Evolutionary conservation across 92 coral and sea anemone species (phyloP), one percentile per base, ranked within the genome.

Genomic region (Virgularia gustaviana): DNA sequence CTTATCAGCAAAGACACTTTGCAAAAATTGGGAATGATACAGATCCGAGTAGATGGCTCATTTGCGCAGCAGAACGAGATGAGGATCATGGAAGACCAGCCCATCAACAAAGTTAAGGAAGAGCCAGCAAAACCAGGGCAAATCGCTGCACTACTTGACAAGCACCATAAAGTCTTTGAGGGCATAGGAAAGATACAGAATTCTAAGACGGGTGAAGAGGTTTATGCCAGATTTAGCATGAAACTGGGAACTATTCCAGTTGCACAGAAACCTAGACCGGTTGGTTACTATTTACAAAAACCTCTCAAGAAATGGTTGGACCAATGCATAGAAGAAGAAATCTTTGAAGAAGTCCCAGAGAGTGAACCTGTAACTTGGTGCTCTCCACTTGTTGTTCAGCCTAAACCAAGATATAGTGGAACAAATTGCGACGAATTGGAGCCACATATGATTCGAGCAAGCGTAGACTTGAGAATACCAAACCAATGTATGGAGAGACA

Each of bases 151-250:
- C n/a, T n/a, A n/a, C 47, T 60, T 20, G 47, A 62, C 9, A 18
- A 37, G 38, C 61, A 56, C 81, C 72, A 59, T 45, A 37, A 83
- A 57, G 66, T 45, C 18, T 78, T 86, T 37, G 62, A 82, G 16
- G 90, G 90, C 61, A 86, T 83, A 19, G 83, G 85, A 15, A 86
- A 78, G 82, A 86, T 86, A 13, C 41, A 79, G 64, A 78, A 86
- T 64, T 78, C 38, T 72, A 82, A 78, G n/a, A n/a, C n/a, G n/a
- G 74, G 73, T 28, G 39, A 66, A 36, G 81, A 86, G 15, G 37
- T 85, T 72, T 63, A 60, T 51, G 83, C 57, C 23, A 49, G 63
- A 29, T 85, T 85, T 81, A 72, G 74, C 75, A 82, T 76, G 79
- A 75, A 52, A 63, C 79, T 51, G 49, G 85, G 61, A n/a, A 65